Base-by-base conservation (phyloP, 1,140 invertebrate genomes). In the Heliconius melpomene region DNA sequence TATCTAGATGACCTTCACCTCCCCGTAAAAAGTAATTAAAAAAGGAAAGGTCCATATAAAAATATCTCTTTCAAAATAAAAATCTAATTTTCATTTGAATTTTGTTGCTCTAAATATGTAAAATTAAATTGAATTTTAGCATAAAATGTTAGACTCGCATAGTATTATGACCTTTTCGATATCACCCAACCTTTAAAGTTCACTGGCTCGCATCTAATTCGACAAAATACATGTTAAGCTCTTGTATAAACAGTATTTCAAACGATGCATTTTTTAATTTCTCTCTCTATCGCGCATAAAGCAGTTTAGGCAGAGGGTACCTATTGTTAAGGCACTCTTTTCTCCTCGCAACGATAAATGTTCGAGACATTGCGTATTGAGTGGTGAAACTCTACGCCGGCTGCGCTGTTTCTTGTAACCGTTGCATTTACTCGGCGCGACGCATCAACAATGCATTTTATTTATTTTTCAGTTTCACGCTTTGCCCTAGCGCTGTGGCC, bases 141-240 rank as follows among this genome's bases (percentile, higher is more conserved):
- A 66, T 26, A 29, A 66, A 66, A 66, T 26, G 13, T 66, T 73
- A n/a, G 36, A 73, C 72, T 38, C 54, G 23, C 11, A 29, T 16
- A 57, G n/a, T 57, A 29, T 66, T 66, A 66, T 16, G 79, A 80
- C 79, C 40, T 80, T 76, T 73, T 20, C 40, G 60, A 54, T 72
- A 66, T 73, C 74, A 72, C 32, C 50, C 52, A 40, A 72, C 79
- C 74, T 73, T 75, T 76, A 76, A 52, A 76, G 52, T 76, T 80
- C 79, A 80, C 7, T 80, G 79, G 71, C 52, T 60, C 40, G 78
- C 13, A 50, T 32, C 26, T 79, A 79, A 74, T 76, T 74, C n/a
- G 20, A n/a, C 46, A 38, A 83, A 73, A 66, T 66, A 29, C 60
- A 66, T 29, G 60, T 66, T 66, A 16, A 29, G 60, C 26, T 23